These are phyloP conservation scores for Aspidapion aeneum DNA, from an alignment of 2,888 invertebrate genomes.

Conservation along the genomic window DNA sequence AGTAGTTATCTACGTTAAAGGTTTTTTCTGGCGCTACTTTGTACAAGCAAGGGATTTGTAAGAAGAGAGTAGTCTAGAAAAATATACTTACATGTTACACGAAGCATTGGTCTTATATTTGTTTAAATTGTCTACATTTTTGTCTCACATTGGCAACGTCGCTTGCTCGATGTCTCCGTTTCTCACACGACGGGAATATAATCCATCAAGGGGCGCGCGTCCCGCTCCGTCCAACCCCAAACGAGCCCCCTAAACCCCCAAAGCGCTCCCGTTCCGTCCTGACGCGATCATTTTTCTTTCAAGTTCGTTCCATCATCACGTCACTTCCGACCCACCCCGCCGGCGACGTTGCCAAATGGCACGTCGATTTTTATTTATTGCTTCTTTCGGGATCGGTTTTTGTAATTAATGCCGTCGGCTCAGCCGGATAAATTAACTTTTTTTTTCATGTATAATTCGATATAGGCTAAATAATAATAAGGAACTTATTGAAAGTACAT, in stretches of 20 bases:
- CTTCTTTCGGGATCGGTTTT: slow-evolving; percentile 48
- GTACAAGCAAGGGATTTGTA: too few species aligned
- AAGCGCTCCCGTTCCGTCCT: slow-evolving; percentile 32
- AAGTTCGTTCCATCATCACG: slow-evolving; percentile 72
- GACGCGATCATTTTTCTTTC: slow-evolving; percentile 70
- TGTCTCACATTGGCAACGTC: slow-evolving; percentile 15
- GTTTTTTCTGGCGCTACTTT: too few species aligned
- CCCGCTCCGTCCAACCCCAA: slow-evolving; percentile 45
- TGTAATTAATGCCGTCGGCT: slow-evolving; percentile 46
- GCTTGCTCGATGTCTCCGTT: slow-evolving; percentile 33
- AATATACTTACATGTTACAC: too few species aligned
- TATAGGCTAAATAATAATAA: too few species aligned
- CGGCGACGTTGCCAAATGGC: slow-evolving; percentile 53
- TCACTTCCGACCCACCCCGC: slow-evolving; percentile 62
- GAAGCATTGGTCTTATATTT: too few species aligned
- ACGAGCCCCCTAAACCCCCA: slow-evolving; percentile 27
- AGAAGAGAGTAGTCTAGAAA: too few species aligned
- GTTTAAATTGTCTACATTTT: too few species aligned
- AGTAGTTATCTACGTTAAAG: too few species aligned
- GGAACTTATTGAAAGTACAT: too few species aligned
- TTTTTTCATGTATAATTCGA: too few species aligned
- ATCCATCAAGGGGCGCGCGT: slow-evolving; percentile 53
- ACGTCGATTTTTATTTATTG: slow-evolving; percentile 52
- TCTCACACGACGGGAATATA: slow-evolving; percentile 52
- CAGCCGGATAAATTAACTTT: background rate